Percentiles rank a stretch among this genome's conserved stretches.
These are phyloP conservation scores for Helleia helle DNA, from an alignment of 2,888 invertebrate genomes.

Conservation along the genomic window DNA sequence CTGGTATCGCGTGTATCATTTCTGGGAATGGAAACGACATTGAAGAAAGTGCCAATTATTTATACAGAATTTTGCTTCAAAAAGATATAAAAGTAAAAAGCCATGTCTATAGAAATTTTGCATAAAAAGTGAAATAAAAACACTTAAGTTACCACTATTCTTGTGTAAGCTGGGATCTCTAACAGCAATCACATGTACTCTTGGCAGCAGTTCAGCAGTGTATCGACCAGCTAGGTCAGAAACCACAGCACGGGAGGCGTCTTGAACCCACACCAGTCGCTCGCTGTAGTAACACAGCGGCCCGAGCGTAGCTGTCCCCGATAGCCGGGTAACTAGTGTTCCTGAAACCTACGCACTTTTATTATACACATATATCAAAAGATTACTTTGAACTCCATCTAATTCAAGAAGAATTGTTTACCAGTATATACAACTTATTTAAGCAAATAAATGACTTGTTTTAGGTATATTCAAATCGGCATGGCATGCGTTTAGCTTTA, in stretches of 20 bases:
- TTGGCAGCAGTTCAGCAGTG: constrained; percentile 78
- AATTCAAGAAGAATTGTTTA: too few species aligned
- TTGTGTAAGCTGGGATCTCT: constrained; percentile 80
- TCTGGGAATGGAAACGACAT: constrained; percentile 33
- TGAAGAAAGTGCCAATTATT: too few species aligned
- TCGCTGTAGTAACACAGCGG: constrained; percentile 87
- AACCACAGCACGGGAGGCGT: constrained; percentile 81
- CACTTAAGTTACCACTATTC: constrained; percentile 75
- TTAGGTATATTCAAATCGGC: too few species aligned
- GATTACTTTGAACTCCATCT: too few species aligned
- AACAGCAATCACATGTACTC: constrained; percentile 80
- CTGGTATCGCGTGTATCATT: constrained; percentile 80
- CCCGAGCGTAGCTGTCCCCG: constrained; percentile 74
- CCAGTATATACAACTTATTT: too few species aligned
- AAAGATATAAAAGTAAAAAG: too few species aligned
- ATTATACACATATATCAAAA: too few species aligned
- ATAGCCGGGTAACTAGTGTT: constrained; percentile 47
- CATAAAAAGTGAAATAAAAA: too few species aligned
- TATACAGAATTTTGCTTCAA: too few species aligned
- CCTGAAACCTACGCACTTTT: constrained; percentile 57
- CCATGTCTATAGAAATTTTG: too few species aligned
- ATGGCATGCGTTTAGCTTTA: too few species aligned
- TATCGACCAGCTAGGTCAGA: constrained; percentile 84
- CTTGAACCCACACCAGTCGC: constrained; percentile 88
- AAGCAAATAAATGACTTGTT: too few species aligned